Base-by-base conservation (phyloP, 1,140 invertebrate genomes). In the Trichomalopsis sarcophagae region DNA sequence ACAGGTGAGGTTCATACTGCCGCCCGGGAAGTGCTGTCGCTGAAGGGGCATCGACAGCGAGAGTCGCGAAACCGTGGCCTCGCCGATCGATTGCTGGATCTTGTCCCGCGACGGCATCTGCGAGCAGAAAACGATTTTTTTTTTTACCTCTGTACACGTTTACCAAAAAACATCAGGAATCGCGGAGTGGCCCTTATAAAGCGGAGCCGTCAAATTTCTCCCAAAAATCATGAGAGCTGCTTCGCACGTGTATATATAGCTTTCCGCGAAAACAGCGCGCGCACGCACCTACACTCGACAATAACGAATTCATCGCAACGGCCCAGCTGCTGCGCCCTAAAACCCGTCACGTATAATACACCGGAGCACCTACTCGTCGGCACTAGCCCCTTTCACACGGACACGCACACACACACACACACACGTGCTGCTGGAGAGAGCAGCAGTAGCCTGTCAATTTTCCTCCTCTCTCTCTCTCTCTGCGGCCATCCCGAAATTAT, bases 1-100 rank as follows among this genome's bases (percentile, higher is more conserved):
- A 77, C 92, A 93, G n/a, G 83, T 87, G 76, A 93, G 82, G 27
- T 84, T 87, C 50, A 93, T 81, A 47, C 87, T 91, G 66, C 91
- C 92, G 4, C 88, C 87, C 7, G 88, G 88, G 86, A 93, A 93
- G 84, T 93, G 91, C 0, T 89, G 79, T 7, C 89, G 87, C 71
- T 92, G 90, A 33, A 93, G 86, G 7, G 81, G 86, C 27, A 92
- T 27, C 0, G 87, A 88, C 75, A 93, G 40, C 47, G 89, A 88
- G 71, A 91, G 86, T 0, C 89, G 88, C 11, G 90, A 89, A 33
- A 89, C 88, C 2, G 91, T 85, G 17, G 90, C 55, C 17, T 76
- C 91, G 27, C 89, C 89, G 6, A 90, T 88, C n/a, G 84, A 36
- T n/a, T 88, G 86, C 0, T 36, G 40, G 11, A 21, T 78, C 55